Evolutionary conservation across 2,797 vertebrate species (phyloP).

Genomic region (Chaetodon trifasciatus): DNA sequence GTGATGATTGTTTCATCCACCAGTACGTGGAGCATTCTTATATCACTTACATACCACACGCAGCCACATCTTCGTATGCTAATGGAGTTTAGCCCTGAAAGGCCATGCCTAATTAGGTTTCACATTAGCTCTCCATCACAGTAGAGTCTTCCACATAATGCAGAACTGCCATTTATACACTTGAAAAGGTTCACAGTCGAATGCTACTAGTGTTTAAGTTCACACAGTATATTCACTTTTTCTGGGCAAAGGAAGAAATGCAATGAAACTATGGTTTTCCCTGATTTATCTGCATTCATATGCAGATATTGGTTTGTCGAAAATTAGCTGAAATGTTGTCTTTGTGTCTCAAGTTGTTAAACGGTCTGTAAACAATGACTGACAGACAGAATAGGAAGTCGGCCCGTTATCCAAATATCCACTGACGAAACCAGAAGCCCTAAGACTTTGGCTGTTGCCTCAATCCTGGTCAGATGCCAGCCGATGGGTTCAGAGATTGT

Average conservation of each 20-base stretch:
- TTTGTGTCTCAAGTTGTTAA: too few relatives aligned
- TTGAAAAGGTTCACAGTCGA: neutral
- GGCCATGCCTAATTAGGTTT: conserved; percentile 42
- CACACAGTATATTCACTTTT: neutral
- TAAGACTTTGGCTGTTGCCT: too few relatives aligned
- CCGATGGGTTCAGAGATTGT: too few relatives aligned
- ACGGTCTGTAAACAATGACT: too few relatives aligned
- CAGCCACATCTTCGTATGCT: conserved; percentile 24
- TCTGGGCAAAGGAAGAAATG: neutral
- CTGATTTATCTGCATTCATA: too few relatives aligned
- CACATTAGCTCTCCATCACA: conserved; percentile 35
- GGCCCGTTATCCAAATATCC: too few relatives aligned
- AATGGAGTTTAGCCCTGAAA: conserved; percentile 23
- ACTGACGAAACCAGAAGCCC: too few relatives aligned
- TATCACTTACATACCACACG: conserved; percentile 1
- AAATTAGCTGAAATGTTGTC: too few relatives aligned
- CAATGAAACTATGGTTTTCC: neutral
- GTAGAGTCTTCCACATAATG: neutral
- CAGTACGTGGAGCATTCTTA: neutral
- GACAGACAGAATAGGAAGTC: too few relatives aligned
- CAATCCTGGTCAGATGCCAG: too few relatives aligned
- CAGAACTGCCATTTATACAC: neutral
- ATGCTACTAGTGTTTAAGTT: neutral
- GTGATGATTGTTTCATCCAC: conserved; percentile 5
- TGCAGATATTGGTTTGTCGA: too few relatives aligned